Conservation (phyloP, 2,113 vertebrate species). For the Alethe diademata region DNA sequence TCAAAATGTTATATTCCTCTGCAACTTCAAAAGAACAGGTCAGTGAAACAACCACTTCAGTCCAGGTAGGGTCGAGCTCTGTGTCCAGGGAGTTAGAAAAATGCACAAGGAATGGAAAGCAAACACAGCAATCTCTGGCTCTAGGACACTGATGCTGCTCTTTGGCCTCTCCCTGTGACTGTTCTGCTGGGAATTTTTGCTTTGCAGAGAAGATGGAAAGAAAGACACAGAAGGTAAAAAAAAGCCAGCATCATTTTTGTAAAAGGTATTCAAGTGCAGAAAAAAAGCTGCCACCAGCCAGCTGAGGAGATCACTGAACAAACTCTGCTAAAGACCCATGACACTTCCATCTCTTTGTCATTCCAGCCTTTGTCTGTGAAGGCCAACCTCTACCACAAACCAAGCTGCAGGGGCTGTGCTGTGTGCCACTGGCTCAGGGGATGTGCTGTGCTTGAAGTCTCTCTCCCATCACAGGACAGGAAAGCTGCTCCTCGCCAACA, state of each 20-base stretch:
- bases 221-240: constrained; percentile 13
- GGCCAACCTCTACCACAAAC: neutral
- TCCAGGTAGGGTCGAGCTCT: neutral
- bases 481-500: neutral
- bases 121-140: neutral
- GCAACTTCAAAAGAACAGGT: neutral
- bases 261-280: constrained; percentile 16
- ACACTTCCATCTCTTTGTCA: neutral
- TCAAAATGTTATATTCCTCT: neutral
- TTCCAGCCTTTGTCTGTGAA: neutral
- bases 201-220: constrained; percentile 8
- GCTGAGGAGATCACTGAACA: constrained; percentile 8
- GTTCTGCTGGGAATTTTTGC: neutral
- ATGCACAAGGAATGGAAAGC: neutral
- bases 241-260: constrained; percentile 28
- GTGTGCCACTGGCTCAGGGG: neutral
- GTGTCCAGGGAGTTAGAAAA: constrained; percentile 12
- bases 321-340: neutral
- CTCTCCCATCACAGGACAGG: neutral
- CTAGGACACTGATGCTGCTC: neutral
- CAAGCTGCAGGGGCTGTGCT: neutral
- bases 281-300: constrained; percentile 37
- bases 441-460: neutral
- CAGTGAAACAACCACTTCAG: neutral
- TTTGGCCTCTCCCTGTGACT: neutral